These are phyloP conservation scores for Aix galericulata DNA, from an alignment of 2,113 vertebrate genomes.

Conservation along the genomic window DNA sequence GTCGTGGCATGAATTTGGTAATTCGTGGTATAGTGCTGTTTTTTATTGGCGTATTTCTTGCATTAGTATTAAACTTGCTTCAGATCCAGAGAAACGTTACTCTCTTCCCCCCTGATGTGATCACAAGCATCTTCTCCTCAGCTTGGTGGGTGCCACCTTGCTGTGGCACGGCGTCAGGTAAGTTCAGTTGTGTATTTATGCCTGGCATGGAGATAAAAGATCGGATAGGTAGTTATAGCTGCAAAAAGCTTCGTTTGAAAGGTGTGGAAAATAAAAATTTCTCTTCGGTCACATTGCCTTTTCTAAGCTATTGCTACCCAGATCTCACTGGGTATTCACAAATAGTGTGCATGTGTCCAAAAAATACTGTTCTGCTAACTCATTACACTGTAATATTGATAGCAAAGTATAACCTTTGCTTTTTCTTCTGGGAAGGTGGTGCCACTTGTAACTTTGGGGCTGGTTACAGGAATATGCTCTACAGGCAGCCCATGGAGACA, in stretches of 20 bases:
- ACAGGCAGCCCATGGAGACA: not conserved
- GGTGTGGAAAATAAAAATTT: not conserved
- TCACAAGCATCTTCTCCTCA: constrained; percentile 94
- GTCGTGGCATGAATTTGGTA: constrained; percentile 86
- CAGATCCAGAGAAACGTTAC: constrained; percentile 97
- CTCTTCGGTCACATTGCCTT: not conserved
- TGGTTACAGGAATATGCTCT: not conserved
- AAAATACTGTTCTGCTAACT: not conserved
- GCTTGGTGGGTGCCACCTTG: constrained; percentile 96
- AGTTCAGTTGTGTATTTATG: not conserved
- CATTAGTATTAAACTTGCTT: constrained; percentile 93
- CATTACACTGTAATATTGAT: not conserved
- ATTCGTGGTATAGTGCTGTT: constrained; percentile 90
- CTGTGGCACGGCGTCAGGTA: constrained; percentile 94
- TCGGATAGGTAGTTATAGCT: not conserved
- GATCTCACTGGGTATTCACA: rapidly evolving
- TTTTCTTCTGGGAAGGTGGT: not conserved
- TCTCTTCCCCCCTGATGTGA: constrained; percentile 95
- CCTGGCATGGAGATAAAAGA: not conserved
- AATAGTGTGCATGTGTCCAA: not conserved
- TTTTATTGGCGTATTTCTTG: constrained; percentile 91
- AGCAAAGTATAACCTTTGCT: not conserved
- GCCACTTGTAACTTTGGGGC: not conserved
- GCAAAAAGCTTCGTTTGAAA: not conserved
- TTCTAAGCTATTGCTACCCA: not conserved